A percentile compares a stretch with the other conserved stretches of the same genome.
phyloP scores from a whole-genome alignment of 2,113 vertebrate species.

The Cyprinus carpio region DNA sequence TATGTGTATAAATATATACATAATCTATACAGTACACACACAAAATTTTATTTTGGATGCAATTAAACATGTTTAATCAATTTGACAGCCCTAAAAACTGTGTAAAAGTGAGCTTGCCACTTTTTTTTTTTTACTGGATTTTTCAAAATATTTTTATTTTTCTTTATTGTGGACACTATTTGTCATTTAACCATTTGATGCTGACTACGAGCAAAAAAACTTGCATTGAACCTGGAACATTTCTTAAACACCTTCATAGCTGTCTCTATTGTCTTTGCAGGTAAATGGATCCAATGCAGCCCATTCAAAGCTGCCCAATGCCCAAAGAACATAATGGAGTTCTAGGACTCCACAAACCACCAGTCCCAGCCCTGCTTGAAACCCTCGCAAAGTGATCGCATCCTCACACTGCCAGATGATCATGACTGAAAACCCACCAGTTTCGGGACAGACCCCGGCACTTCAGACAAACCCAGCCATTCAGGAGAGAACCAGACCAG shows the following conservation, averaged over 20 bases:
- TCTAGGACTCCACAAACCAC: slow-evolving; percentile 45
- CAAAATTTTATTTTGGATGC: too few species aligned
- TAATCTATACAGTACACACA: too few species aligned
- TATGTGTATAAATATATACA: too few species aligned
- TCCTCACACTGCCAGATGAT: slow-evolving; percentile 37
- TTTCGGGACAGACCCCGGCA: slow-evolving; percentile 6
- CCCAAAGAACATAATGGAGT: slow-evolving; percentile 55
- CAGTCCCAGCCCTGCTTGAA: slow-evolving; percentile 44
- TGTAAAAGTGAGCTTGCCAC: too few species aligned
- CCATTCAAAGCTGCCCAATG: slow-evolving; percentile 58
- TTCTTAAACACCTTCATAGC: background rate
- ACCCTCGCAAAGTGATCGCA: slow-evolving; percentile 37
- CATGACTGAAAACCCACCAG: slow-evolving; percentile 46
- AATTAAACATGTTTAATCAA: too few species aligned
- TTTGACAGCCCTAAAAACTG: too few species aligned
- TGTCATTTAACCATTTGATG: background rate
- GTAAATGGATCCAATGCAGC: slow-evolving; percentile 69
- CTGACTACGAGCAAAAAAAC: background rate
- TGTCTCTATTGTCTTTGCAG: slow-evolving; percentile 45
- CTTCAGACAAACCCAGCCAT: background rate
- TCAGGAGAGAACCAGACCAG: slow-evolving; percentile 3
- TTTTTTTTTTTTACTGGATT: too few species aligned
- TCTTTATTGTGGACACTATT: background rate
- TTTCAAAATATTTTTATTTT: too few species aligned
- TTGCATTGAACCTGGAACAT: background rate